phyloP scores from a whole-genome alignment of 2,888 invertebrate genomes.

The Melieria picta region DNA sequence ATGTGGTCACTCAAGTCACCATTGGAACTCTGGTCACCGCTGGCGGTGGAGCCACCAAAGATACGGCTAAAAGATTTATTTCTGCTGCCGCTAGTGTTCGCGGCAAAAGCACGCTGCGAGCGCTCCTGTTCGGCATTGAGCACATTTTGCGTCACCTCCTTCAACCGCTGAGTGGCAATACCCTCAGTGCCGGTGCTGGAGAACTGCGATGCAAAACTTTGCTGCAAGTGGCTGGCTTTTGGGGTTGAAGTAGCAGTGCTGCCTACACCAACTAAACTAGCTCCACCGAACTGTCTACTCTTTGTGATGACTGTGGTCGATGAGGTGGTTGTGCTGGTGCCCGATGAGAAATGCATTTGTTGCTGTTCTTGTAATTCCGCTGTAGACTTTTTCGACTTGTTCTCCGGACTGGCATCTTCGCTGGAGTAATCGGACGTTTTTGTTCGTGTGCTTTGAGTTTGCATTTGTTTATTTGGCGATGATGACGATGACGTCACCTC shows the following conservation, averaged over 20 bases:
- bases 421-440: conserved; percentile 71
- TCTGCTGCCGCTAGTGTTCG: conserved; percentile 35
- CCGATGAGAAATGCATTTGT: conserved; percentile 41
- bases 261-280: conserved; percentile 28
- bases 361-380: conserved; percentile 28
- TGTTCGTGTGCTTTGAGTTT: conserved; percentile 32
- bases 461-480: conserved; percentile 37
- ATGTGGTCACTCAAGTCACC: conserved; percentile 66
- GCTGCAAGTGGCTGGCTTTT: conserved; percentile 40
- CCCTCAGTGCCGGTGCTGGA: conserved; percentile 31
- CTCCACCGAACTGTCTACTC: conserved; percentile 31
- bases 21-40: conserved; percentile 38
- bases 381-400: conserved; percentile 39
- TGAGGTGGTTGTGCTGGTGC: conserved; percentile 52
- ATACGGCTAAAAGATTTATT: conserved; percentile 41
- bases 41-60: conserved; percentile 38
- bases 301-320: conserved; percentile 42
- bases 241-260: conserved; percentile 55
- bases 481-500: conserved; percentile 51
- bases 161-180: conserved; percentile 42
- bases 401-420: conserved; percentile 66
- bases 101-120: conserved; percentile 29
- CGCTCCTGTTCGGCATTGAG: conserved; percentile 57
- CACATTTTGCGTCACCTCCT: conserved; percentile 60
- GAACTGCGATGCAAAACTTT: conserved; percentile 45